These are phyloP conservation scores for Aspidoscelis tigris DNA, from an alignment of 2,113 vertebrate genomes.

Conservation along the genomic window DNA sequence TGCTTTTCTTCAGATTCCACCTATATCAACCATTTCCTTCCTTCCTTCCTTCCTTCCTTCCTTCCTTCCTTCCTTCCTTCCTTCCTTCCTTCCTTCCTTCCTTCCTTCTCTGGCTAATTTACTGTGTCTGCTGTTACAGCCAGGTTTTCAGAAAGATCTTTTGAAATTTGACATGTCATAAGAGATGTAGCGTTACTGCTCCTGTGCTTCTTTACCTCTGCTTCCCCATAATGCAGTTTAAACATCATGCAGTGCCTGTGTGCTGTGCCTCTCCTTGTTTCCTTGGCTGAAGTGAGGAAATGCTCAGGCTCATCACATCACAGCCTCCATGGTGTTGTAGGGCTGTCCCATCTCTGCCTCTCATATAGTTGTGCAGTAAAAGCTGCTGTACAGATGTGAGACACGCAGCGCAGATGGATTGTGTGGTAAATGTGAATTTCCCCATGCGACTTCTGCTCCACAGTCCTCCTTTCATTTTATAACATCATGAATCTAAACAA, in stretches of 20 bases:
- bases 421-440: too few species aligned
- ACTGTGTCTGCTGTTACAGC: slow-evolving; percentile 36
- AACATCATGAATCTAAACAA: background rate
- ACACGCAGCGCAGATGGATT: too few species aligned
- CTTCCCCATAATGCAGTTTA: background rate
- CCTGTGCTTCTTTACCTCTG: background rate
- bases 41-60: slow-evolving; percentile 29
- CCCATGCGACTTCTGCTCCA: too few species aligned
- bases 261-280: too few species aligned
- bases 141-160: slow-evolving; percentile 42
- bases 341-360: too few species aligned
- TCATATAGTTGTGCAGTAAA: too few species aligned
- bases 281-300: background rate
- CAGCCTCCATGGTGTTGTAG: too few species aligned
- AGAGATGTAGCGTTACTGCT: background rate
- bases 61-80: slow-evolving; percentile 13
- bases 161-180: too few species aligned
- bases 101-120: slow-evolving; percentile 50
- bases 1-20: slow-evolving; percentile 41
- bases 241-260: background rate
- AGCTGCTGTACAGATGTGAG: too few species aligned
- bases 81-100: background rate
- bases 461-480: slow-evolving; percentile 26
- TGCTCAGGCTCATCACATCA: too few species aligned
- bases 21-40: slow-evolving; percentile 16